Percentiles rank a stretch among this genome's conserved stretches.
Conservation (phyloP, 1,140 invertebrate genomes). For the Drosophila quadrilineata region DNA sequence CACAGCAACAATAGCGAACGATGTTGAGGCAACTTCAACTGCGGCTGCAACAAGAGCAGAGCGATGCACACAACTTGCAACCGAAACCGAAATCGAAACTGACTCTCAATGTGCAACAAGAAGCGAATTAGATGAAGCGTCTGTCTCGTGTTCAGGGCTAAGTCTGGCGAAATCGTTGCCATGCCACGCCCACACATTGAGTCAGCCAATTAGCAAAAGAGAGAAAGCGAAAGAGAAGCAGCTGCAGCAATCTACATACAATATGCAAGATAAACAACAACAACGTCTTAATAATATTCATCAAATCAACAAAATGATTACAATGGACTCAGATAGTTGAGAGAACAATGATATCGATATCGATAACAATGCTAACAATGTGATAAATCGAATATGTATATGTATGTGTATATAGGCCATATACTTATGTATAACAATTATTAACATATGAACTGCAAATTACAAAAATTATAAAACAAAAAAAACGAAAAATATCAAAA, state of each 20-base stretch:
- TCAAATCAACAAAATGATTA: no score
- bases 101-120: conserved; percentile 5
- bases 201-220: no score
- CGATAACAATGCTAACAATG: conserved; percentile 65
- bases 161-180: conserved; percentile 1
- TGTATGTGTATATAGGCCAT: conserved; percentile 61
- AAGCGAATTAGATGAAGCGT: conserved; percentile 14
- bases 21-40: conserved; percentile 15
- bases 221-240: conserved; percentile 20
- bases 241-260: no score
- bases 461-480: no score
- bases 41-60: conserved; percentile 25
- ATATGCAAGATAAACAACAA: no score
- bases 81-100: no score
- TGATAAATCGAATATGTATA: conserved; percentile 73
- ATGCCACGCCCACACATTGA: conserved; percentile 7
- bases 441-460: conserved; percentile 55
- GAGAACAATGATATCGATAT: conserved; percentile 32
- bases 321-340: conserved; percentile 72
- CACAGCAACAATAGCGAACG: not conserved
- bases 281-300: no score
- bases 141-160: conserved; percentile 2
- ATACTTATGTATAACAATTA: conserved; percentile 59
- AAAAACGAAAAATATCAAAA: no score
- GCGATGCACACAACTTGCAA: conserved; percentile 21